Evolutionary conservation across 2,797 vertebrate genomes (phyloP).

Genomic region (Melanotaenia trifasciata): DNA sequence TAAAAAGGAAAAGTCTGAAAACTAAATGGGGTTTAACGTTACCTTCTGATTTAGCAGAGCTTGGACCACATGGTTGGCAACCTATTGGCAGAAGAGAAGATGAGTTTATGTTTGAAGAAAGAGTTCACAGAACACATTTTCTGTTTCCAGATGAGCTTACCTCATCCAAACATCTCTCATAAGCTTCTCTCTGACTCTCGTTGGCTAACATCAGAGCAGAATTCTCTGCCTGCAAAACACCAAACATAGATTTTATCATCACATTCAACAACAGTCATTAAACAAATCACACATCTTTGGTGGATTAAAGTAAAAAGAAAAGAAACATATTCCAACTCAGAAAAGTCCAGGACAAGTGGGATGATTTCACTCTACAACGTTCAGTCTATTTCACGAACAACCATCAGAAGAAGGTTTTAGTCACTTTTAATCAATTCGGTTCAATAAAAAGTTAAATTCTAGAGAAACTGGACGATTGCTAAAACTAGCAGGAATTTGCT

Average conservation of each 20-base stretch:
- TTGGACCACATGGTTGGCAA: conserved; percentile 96
- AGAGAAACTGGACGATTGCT: too few species aligned
- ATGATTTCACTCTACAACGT: too few species aligned
- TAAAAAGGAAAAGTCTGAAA: not conserved
- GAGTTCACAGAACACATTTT: not conserved
- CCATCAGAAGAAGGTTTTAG: too few species aligned
- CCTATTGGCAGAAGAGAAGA: conserved; percentile 69
- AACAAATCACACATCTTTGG: not conserved
- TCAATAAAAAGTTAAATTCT: too few species aligned
- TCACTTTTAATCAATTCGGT: too few species aligned
- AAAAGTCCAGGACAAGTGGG: too few species aligned
- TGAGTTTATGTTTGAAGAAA: accelerated
- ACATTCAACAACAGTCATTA: too few species aligned
- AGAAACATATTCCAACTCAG: too few species aligned
- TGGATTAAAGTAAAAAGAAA: not conserved
- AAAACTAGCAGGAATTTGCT: too few species aligned
- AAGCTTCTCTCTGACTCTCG: conserved; percentile 95
- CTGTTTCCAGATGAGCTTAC: conserved; percentile 60
- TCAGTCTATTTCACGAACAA: too few species aligned
- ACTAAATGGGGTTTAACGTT: conserved; percentile 4
- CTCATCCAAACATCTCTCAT: conserved; percentile 94
- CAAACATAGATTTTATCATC: not conserved
- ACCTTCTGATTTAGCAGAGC: conserved; percentile 92
- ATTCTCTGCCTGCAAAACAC: conserved; percentile 88
- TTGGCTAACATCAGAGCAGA: conserved; percentile 92